A percentile compares a stretch with the other conserved stretches of the same genome.
Evolutionary conservation across 2,113 vertebrate genomes (phyloP).

Genomic region (Dasyornis broadbenti): DNA sequence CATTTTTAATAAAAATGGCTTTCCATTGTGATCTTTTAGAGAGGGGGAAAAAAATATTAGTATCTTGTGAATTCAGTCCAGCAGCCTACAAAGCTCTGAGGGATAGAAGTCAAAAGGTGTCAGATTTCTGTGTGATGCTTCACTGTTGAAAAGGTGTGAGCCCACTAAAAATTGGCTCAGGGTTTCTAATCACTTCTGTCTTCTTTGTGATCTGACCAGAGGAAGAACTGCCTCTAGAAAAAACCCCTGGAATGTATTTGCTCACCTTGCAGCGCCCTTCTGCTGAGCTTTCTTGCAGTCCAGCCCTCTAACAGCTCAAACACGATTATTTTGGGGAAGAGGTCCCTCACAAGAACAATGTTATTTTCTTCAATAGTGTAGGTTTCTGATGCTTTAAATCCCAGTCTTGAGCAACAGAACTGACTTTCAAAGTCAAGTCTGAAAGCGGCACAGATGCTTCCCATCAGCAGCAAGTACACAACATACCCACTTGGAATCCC

Average conservation of each 20-base stretch:
- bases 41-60: neutral
- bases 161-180: neutral
- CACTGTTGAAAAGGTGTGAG: neutral
- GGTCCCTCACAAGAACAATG: neutral
- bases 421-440: slow-evolving; percentile 27
- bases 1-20: neutral
- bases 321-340: neutral
- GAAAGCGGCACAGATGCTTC: slow-evolving; percentile 59
- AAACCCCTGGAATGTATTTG: neutral
- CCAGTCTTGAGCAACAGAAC: slow-evolving; percentile 9
- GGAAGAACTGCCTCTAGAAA: neutral
- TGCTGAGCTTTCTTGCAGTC: neutral
- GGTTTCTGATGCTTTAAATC: slow-evolving; percentile 3
- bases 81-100: neutral
- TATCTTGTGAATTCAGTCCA: neutral
- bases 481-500: slow-evolving; percentile 58
- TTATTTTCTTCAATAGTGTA: neutral
- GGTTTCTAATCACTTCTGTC: neutral
- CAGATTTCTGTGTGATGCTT: neutral
- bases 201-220: neutral
- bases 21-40: neutral
- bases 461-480: slow-evolving; percentile 59
- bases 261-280: neutral
- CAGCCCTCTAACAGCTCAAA: neutral
- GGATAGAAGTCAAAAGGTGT: slow-evolving; percentile 11